phyloP scores from a whole-genome alignment of 2,113 vertebrate genomes.

The Clupea harengus region DNA sequence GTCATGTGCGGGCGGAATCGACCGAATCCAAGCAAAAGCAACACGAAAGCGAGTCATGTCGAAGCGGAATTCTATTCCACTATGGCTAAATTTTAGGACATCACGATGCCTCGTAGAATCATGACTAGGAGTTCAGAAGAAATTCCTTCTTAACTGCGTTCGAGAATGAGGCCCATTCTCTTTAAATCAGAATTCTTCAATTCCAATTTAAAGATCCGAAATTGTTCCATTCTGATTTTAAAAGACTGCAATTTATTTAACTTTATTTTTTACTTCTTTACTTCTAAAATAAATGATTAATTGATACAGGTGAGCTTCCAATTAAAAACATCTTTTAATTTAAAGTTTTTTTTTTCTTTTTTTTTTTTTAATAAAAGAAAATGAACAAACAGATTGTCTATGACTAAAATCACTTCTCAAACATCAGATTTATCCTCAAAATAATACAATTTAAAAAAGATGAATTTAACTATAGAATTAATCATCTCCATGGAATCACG shows the following conservation, averaged over 20 bases:
- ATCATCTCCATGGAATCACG: neutral
- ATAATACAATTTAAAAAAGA: neutral
- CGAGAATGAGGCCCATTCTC: no score
- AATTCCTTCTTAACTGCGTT: no score
- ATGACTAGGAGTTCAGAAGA: no score
- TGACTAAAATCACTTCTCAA: constrained; percentile 44
- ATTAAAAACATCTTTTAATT: constrained; percentile 11
- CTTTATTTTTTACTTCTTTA: neutral
- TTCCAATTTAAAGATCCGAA: neutral
- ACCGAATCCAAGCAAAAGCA: no score
- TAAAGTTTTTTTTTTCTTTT: no score
- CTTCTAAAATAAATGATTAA: neutral
- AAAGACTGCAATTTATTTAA: no score
- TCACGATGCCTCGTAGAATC: no score
- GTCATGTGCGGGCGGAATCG: no score
- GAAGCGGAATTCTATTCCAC: no score
- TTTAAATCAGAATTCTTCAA: neutral
- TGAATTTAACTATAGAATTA: neutral
- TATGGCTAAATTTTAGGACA: no score
- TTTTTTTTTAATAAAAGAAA: neutral
- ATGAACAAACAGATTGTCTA: constrained; percentile 60
- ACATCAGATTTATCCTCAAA: neutral
- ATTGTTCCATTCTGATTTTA: no score
- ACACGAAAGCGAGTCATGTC: no score
- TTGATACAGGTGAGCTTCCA: neutral